A percentile compares a stretch with the other conserved stretches of the same genome.
phyloP scores from a whole-genome alignment of 2,113 vertebrate genomes.

The Onychorhynchus coronatus region DNA sequence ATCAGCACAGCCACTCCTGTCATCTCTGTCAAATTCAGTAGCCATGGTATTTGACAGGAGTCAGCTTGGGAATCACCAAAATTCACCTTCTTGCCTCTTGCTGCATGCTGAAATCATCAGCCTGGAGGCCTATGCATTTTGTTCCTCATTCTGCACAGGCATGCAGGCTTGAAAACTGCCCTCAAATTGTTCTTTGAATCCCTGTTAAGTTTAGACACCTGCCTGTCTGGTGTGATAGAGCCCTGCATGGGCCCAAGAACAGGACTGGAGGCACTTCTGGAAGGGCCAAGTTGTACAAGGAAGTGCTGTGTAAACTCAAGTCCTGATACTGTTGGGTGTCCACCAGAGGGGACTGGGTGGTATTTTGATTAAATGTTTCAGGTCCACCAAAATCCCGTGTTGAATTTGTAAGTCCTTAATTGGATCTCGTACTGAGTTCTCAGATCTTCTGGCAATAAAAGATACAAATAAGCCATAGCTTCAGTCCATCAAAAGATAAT shows the following conservation, averaged over 20 bases:
- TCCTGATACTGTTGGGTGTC: fast-evolving
- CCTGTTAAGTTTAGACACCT: fast-evolving
- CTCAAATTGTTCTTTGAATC: not conserved
- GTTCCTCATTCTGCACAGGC: not conserved
- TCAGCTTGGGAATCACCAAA: not conserved
- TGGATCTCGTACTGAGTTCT: not conserved
- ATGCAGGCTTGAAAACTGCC: not conserved
- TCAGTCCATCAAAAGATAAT: not conserved
- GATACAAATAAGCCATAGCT: not conserved
- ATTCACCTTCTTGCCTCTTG: not conserved
- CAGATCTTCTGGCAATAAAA: not conserved
- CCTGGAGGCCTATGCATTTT: not conserved
- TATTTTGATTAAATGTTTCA: not conserved
- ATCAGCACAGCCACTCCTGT: fast-evolving
- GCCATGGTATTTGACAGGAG: not conserved
- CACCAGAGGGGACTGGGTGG: not conserved
- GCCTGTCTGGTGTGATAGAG: not conserved
- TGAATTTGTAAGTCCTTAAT: not conserved
- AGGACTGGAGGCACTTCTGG: not conserved
- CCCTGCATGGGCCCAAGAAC: not conserved
- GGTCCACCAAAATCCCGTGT: not conserved
- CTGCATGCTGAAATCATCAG: not conserved
- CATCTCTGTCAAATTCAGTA: not conserved
- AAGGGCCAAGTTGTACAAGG: not conserved
- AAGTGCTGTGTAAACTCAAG: not conserved